Base-by-base conservation (phyloP, 53 echinoderm and acorn worm species). In the Hippasteria phrygiana region DNA sequence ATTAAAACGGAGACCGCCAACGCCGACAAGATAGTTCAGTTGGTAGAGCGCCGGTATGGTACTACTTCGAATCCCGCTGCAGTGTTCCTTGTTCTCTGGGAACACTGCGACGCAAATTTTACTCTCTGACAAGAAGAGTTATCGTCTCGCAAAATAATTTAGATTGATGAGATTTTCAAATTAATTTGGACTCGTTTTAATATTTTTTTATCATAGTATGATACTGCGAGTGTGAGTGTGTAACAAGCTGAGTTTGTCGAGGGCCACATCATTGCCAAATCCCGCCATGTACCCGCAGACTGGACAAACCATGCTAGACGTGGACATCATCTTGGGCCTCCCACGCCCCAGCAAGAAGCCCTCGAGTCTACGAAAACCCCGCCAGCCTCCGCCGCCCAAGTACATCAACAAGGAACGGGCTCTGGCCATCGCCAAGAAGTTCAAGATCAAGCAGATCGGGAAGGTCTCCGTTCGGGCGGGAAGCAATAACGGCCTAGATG, bases 391-490 rank as follows among this genome's bases (percentile, higher is more conserved):
- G 13, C 69, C 74, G 12, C 90, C 93, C 14, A 87, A 87, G 13
- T 79, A 97, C 89, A 93, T 97, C 84, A 90, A 97, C 90, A 97
- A 97, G 80, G 90, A 93, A 62, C 80, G 89, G 1, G 97, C 97
- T 18, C 93, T 97, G 10, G 90, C 92, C 47, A 95, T 97, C 38
- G 97, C 97, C 1, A 83, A 90, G 43, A 92, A 97, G 48, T 90
- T 95, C 34, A 95, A 93, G 73, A 74, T 97, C n/a, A 84, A 77
- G 10, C 73, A 50, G 29, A 95, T 97, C 41, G 97, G 97, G 3
- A 97, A 97, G 46, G 97, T 97, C 45, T 77, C 92, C 11, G 77
- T 97, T 12, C 88, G 97, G 14, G 83, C 83, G 1, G 83, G 83
- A 32, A 10, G 67, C 9, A 43, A 62, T 29, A 31, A 11, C 9